Evolutionary conservation across 2,797 vertebrate genomes (phyloP).

Genomic region (Alfaro cultratus): DNA sequence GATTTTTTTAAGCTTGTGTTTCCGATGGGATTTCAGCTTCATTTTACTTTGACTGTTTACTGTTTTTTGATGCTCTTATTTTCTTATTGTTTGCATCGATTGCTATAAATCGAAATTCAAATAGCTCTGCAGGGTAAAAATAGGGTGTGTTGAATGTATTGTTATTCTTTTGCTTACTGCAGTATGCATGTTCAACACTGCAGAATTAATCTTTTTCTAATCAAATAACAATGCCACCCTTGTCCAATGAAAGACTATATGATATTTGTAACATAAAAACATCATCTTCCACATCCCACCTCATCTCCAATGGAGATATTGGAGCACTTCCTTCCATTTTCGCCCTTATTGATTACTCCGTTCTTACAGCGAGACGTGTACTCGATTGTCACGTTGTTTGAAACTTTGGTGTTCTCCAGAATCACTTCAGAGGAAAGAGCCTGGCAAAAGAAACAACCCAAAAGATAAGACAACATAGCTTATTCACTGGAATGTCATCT

Average conservation of each 20-base stretch:
- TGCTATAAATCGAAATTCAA: neutral
- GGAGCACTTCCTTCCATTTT: slow-evolving; percentile 93
- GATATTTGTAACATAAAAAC: neutral
- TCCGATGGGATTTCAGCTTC: neutral
- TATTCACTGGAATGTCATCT: slow-evolving; percentile 44
- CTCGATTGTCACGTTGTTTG: slow-evolving; percentile 91
- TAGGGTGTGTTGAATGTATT: neutral
- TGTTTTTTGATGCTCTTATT: neutral
- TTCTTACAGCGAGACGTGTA: slow-evolving; percentile 97
- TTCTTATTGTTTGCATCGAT: neutral
- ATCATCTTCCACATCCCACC: slow-evolving; percentile 72
- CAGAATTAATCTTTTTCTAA: neutral
- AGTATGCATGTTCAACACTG: neutral
- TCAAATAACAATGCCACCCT: neutral
- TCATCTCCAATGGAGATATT: slow-evolving; percentile 97
- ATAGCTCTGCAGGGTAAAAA: neutral
- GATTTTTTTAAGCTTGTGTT: neutral
- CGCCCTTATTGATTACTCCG: slow-evolving; percentile 88
- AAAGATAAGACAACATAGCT: slow-evolving; percentile 43
- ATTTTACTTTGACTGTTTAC: neutral
- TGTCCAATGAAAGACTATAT: neutral
- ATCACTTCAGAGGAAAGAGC: slow-evolving; percentile 97
- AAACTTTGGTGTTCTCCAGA: slow-evolving; percentile 94
- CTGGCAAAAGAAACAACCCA: slow-evolving; percentile 69
- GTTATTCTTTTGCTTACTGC: neutral